These are phyloP conservation scores for Aphelenchoides fujianensis DNA, from an alignment of 1,140 invertebrate genomes.

Conservation along the genomic window DNA sequence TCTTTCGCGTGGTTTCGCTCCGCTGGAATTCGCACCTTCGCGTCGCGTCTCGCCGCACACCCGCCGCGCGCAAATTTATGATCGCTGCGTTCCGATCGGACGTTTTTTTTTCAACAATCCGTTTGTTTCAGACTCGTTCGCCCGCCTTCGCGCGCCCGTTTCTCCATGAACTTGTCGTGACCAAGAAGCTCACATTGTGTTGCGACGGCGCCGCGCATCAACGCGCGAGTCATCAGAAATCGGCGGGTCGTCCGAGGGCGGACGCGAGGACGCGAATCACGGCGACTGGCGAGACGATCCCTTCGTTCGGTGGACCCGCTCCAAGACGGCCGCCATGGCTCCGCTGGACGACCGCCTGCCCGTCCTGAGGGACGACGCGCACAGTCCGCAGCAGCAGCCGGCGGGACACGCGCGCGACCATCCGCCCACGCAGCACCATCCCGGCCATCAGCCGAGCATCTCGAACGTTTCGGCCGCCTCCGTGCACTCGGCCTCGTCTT, in stretches of 20 bases:
- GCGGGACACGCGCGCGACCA: neutral
- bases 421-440: neutral
- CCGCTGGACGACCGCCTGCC: neutral
- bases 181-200: slow-evolving; percentile 1
- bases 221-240: neutral
- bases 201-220: neutral
- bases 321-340: slow-evolving; percentile 2
- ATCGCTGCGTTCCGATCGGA: too few species aligned
- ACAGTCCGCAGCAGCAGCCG: neutral
- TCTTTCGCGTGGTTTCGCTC: too few species aligned
- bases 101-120: neutral
- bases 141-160: too few species aligned
- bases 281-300: neutral
- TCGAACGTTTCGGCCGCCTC: slow-evolving; percentile 14
- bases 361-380: neutral
- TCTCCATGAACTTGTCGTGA: neutral
- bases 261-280: neutral
- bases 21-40: too few species aligned
- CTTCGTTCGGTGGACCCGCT: neutral
- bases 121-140: too few species aligned
- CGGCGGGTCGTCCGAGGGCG: neutral
- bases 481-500: neutral
- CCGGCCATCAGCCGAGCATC: slow-evolving; percentile 8
- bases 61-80: too few species aligned
- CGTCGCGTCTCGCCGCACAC: too few species aligned